Conservation (phyloP, 2,888 invertebrate genomes). For the Ellobium chinense region DNA sequence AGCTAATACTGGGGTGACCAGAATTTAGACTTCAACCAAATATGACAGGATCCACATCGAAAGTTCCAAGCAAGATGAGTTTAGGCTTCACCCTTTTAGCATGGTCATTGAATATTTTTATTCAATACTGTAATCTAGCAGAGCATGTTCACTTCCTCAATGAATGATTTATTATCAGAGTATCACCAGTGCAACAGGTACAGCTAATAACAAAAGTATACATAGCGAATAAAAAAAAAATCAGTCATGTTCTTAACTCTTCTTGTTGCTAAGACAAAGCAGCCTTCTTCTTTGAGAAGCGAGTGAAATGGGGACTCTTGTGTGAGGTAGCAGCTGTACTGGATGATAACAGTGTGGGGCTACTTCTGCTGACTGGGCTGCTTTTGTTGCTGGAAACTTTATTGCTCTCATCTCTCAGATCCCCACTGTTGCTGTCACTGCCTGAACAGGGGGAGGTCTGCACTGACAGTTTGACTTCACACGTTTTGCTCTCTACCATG, state of each 20-base stretch:
- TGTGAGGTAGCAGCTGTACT: not conserved
- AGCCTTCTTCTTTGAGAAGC: slow-evolving; percentile 46
- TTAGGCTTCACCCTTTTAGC: no score
- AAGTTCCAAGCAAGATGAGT: no score
- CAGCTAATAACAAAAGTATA: slow-evolving; percentile 1
- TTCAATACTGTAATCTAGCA: no score
- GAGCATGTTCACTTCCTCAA: no score
- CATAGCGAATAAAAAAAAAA: not conserved
- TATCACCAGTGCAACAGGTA: slow-evolving; percentile 17
- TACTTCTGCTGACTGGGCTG: not conserved
- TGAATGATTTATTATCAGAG: no score
- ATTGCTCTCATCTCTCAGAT: not conserved
- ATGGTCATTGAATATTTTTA: no score
- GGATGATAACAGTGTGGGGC: not conserved
- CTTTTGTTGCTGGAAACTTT: not conserved
- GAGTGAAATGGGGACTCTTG: slow-evolving; percentile 44
- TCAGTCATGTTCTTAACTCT: no score
- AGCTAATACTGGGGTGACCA: no score
- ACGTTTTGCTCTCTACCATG: not conserved
- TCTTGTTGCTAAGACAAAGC: slow-evolving; percentile 35
- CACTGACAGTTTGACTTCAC: not conserved
- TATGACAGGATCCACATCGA: no score
- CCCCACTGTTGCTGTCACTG: not conserved
- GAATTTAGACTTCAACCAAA: no score
- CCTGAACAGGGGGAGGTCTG: no score